Percentiles rank a stretch among this genome's conserved stretches.
Evolutionary conservation across 2,888 invertebrate species (phyloP).

Genomic region (Yponomeuta cagnagella): DNA sequence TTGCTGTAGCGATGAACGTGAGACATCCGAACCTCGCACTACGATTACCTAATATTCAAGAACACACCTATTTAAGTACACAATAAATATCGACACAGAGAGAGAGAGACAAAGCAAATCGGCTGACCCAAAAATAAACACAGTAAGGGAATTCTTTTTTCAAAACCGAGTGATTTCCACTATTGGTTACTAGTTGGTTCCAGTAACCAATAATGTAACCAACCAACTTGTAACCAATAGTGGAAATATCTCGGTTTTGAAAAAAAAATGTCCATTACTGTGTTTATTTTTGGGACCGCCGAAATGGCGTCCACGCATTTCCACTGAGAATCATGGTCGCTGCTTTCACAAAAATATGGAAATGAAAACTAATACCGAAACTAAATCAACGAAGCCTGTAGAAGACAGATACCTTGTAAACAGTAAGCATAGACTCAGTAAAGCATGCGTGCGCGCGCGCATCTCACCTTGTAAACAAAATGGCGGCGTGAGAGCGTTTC

Average conservation of each 20-base stretch:
- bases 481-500: constrained; percentile 70
- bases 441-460: constrained; percentile 58
- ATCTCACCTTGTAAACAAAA: constrained; percentile 75
- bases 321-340: constrained; percentile 51
- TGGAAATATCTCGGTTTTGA: too few relatives aligned
- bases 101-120: constrained; percentile 64
- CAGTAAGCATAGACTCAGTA: constrained; percentile 48
- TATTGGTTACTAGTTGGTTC: too few relatives aligned
- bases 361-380: not conserved
- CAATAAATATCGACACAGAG: constrained; percentile 53
- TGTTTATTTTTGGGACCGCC: too few relatives aligned
- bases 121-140: too few relatives aligned
- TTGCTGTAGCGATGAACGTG: constrained; percentile 58
- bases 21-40: constrained; percentile 51
- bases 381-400: not conserved
- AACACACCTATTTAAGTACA: constrained; percentile 71
- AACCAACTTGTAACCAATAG: too few relatives aligned
- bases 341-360: constrained; percentile 24
- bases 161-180: too few relatives aligned
- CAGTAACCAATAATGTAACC: too few relatives aligned
- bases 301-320: constrained; percentile 52
- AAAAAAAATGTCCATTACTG: too few relatives aligned
- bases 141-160: too few relatives aligned
- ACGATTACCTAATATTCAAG: constrained; percentile 37
- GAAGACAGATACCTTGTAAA: not conserved